Evolutionary conservation across 30 jellyfish, hydroid and myxozoan species (phyloP).

Genomic region (Phacellophora camtschatica): DNA sequence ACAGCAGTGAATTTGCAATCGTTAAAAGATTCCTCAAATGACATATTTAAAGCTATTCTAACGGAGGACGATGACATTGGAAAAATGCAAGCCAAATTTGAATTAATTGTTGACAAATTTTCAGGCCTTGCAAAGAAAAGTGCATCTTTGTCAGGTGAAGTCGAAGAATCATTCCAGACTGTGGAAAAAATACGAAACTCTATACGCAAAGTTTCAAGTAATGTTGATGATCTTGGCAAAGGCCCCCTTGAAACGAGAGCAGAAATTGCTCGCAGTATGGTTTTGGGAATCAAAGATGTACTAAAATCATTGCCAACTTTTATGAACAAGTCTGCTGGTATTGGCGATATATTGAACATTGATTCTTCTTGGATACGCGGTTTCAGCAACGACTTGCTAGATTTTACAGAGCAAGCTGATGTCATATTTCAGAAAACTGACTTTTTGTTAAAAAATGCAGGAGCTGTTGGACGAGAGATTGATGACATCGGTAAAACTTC

Average conservation of each 20-base stretch:
- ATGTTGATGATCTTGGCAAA: conserved; percentile 19
- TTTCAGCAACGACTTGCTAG: conserved; percentile 31
- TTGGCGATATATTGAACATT: conserved; percentile 48
- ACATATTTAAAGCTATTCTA: conserved; percentile 66
- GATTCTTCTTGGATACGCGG: conserved; percentile 60
- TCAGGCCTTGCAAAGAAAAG: conserved; percentile 57
- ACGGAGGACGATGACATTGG: conserved; percentile 69
- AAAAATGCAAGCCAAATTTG: conserved; percentile 43
- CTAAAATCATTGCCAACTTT: conserved; percentile 61
- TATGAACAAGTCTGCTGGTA: conserved; percentile 68
- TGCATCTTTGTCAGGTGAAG: conserved; percentile 50
- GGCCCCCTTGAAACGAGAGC: conserved; percentile 87
- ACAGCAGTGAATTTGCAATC: conserved; percentile 68
- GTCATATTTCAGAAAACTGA: conserved; percentile 70
- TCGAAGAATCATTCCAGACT: conserved; percentile 55
- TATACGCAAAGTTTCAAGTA: neutral
- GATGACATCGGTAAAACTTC: conserved; percentile 43
- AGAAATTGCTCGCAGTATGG: conserved; percentile 62
- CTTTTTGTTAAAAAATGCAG: conserved; percentile 56
- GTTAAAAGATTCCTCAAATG: conserved; percentile 64
- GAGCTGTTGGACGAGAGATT: conserved; percentile 43
- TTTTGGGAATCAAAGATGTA: conserved; percentile 57
- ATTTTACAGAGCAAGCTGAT: conserved; percentile 24
- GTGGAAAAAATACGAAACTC: conserved; percentile 39
- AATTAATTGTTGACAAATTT: conserved; percentile 57